Percentiles rank a stretch among this genome's conserved stretches.
Conservation (phyloP, 2,113 vertebrate genomes). For the Anguilla rostrata region DNA sequence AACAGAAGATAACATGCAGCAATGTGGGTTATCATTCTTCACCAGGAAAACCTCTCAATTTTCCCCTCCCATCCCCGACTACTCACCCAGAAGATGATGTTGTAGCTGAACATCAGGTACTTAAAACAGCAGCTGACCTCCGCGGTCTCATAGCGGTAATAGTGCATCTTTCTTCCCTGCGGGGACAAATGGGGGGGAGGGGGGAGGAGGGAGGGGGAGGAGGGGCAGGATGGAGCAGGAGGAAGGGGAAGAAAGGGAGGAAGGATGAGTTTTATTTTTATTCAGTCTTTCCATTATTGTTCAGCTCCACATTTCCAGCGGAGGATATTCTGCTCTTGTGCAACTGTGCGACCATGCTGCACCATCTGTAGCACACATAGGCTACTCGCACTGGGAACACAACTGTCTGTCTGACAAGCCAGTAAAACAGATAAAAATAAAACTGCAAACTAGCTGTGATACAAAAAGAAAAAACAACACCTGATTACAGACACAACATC, state of each 20-base stretch:
- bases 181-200: not conserved
- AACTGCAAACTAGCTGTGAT: not conserved
- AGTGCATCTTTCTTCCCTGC: conserved; percentile 19
- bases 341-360: too few species aligned
- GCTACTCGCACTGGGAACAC: too few species aligned
- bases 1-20: not conserved
- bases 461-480: not conserved
- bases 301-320: too few species aligned
- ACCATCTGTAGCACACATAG: too few species aligned
- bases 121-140: conserved; percentile 87
- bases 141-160: conserved; percentile 27
- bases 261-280: too few species aligned
- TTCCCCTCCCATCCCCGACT: not conserved
- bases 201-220: not conserved
- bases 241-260: too few species aligned
- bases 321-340: too few species aligned
- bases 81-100: conserved; percentile 96
- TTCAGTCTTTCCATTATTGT: too few species aligned
- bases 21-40: not conserved
- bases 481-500: not conserved
- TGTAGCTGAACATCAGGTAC: conserved; percentile 96
- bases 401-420: too few species aligned
- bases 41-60: not conserved
- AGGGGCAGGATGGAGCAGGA: too few species aligned
- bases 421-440: too few species aligned